Evolutionary conservation across 1,140 invertebrate species (phyloP), one percentile per base, ranked within the genome.

Genomic region (Dysdera silvatica): DNA sequence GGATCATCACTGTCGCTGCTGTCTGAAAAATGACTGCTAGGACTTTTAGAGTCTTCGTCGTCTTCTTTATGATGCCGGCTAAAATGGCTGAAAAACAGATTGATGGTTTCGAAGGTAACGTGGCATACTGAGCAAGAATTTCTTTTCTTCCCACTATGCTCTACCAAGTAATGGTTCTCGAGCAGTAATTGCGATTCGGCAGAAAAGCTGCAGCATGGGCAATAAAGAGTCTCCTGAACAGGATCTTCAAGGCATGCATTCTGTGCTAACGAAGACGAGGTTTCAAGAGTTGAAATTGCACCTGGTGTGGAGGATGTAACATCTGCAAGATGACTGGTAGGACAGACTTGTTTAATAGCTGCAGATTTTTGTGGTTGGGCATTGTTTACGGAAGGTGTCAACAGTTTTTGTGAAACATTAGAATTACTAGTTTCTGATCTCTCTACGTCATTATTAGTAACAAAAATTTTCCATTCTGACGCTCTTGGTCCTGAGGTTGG

Each of bases 81-180:
- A 40, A 63, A 63, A 20, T 63, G 61, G 35, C 56, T 45, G n/a
- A 63, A 10, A 24, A 63, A 63, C 12, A 14, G n/a, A 4, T 35
- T 18, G 3, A 53, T 63, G 8, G 20, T 37, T 32, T 63, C 61
- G 51, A 63, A 63, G 31, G 55, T 63, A 8, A 63, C n/a, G 16
- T 55, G 20, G n/a, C 61, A 63, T 4, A 55, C 53, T 16, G 51
- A 49, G 26, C 61, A 63, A n/a, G 52, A 41, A 49, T 63, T 63
- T 41, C 51, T 63, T n/a, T 56, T 55, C 10, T 31, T 23, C 23
- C 40, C 53, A 24, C 56, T 63, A 24, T 63, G 61, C 6, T 49
- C 24, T 2, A 53, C 61, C 28, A 63, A 55, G 26, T 63, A 63
- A 49, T 63, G 61, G 40, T 63, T 53, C 40, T 63, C 52, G 4